Base-by-base conservation (phyloP, 2,797 vertebrate genomes). In the Acipenser ruthenus region DNA sequence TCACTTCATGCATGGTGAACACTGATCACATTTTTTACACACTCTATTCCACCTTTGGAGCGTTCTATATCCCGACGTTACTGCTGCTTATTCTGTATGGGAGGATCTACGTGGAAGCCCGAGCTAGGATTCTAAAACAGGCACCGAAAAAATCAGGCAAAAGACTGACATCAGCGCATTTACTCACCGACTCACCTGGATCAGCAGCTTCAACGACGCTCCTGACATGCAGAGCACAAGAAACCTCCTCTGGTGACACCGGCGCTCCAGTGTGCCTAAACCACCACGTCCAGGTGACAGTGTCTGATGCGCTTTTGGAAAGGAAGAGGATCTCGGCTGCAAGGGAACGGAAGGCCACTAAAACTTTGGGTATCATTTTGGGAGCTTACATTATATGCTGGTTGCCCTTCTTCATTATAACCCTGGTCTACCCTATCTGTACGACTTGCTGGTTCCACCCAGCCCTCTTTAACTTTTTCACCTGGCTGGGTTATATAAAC, bases 381-480 rank as follows among this genome's bases (percentile, higher is more conserved):
- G 95, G 95, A 66, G 95, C 95, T 7, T 98, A 96, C 77, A 98
- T 98, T 71, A 81, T 97, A 8, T 98, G 95, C 74, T 97, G 95
- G 95, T 88, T 98, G 63, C 95, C 95, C 47, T 98, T 98, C 80
- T 98, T 98, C 87, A 96, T 97, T 74, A 94, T 96, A 80, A 84
- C 86, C 0, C 76, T 88, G 2, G 51, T 89, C 11, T 79, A 84
- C 82, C 68, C 84, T 47, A 70, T 82, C 6, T 88, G 87, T 68
- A 71, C 66, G 55, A 71, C 92, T 70, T 97, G 95, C 75, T 89
- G 87, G 86, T 92, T 93, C 81, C 90, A 93, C 78, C 84, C 86
- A 80, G 92, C 93, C 82, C 83, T 97, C 65, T 97, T 94, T 74
- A 94, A 97, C 86, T 86, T 93, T 64, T 97, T 98, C 88, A 98